Percentiles rank a stretch among this genome's conserved stretches.
phyloP scores from a whole-genome alignment of 64 coral and sea anemone genomes.

The Dendrophyllia cribrosa region DNA sequence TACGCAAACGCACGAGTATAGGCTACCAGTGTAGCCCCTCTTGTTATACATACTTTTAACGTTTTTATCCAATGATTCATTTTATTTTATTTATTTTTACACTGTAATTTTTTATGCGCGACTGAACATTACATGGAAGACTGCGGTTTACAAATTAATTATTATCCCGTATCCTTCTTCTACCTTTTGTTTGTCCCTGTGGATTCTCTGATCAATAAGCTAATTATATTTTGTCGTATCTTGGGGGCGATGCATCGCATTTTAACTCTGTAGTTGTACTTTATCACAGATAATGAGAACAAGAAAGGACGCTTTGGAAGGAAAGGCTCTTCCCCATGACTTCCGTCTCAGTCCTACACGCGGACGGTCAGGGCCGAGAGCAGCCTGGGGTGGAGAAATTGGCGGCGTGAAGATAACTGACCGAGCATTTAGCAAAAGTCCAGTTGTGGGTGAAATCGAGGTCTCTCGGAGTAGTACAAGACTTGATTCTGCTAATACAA shows the following conservation, averaged over 20 bases:
- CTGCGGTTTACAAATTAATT: no score
- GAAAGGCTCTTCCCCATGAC: conserved; percentile 85
- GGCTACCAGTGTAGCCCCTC: no score
- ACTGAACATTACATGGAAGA: no score
- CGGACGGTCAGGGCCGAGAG: conserved; percentile 83
- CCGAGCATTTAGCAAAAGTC: conserved; percentile 8
- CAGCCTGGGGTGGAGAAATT: conserved; percentile 98
- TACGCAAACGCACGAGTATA: no score
- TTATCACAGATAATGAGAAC: conserved; percentile 86
- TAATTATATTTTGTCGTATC: no score
- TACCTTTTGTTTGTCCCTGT: no score
- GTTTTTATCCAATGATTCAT: no score
- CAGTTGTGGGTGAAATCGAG: neutral
- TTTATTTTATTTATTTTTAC: no score
- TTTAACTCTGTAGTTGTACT: neutral
- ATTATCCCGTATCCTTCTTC: no score
- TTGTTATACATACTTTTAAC: no score
- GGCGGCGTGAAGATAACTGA: conserved; percentile 80
- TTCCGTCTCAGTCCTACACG: conserved; percentile 91
- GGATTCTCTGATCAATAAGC: no score
- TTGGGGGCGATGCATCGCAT: neutral
- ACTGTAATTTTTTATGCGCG: no score
- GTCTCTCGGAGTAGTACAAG: conserved; percentile 17
- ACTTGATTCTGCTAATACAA: conserved; percentile 74
- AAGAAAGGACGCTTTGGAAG: conserved; percentile 86